Conservation (phyloP, 2,888 invertebrate genomes). For the Phyto melanocephala region DNA sequence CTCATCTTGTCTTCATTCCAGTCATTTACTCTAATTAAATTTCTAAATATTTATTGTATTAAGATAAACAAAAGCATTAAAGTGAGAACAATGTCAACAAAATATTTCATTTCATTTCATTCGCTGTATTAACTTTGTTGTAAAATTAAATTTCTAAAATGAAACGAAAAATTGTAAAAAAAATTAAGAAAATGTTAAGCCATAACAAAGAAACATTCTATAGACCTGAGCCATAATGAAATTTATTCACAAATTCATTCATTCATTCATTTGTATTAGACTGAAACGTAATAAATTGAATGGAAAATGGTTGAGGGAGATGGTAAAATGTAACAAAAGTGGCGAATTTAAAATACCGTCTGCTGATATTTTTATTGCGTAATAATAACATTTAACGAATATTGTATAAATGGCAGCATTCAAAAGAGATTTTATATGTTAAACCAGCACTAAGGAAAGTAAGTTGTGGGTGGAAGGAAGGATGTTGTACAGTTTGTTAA, state of each 20-base stretch:
- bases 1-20: not conserved
- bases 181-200: not conserved
- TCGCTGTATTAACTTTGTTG: not conserved
- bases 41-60: not conserved
- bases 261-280: not conserved
- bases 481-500: no score
- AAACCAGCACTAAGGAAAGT: no score
- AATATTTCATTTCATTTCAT: constrained; percentile 6
- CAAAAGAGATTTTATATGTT: no score
- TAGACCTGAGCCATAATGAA: not conserved
- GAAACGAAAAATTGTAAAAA: no score
- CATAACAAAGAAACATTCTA: no score
- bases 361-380: no score
- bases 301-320: not conserved
- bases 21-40: constrained; percentile 1
- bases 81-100: not conserved
- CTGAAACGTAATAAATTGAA: not conserved
- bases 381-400: no score
- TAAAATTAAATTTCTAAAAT: not conserved
- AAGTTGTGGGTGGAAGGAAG: no score
- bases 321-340: not conserved
- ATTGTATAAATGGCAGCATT: no score
- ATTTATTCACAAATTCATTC: not conserved
- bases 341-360: no score
- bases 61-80: not conserved